Base-by-base conservation (phyloP, 2,888 invertebrate species). In the Pinctada fucata region DNA sequence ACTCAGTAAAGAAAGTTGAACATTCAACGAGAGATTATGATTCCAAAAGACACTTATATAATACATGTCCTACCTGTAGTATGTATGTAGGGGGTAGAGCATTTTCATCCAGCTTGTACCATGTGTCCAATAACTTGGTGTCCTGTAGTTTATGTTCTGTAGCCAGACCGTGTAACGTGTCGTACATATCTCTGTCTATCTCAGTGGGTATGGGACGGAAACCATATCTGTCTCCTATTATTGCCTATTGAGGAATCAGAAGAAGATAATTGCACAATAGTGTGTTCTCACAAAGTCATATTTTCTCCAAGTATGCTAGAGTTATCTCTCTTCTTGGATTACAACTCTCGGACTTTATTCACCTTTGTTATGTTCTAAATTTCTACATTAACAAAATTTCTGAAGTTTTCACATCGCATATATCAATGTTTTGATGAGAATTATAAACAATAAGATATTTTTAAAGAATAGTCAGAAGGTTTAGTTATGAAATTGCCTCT, bases 211-310 rank as follows among this genome's bases (percentile, higher is more conserved):
- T 86, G 3, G 91, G 90, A 47, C 89, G 86, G 79, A 88, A 90
- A 1, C 92, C 92, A 84, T 92, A 92, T 13, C 91, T 84, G 76
- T 91, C 83, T 8, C 91, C 91, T 48, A 91, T 82, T 31, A 86
- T 78, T 4, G 83, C 81, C 86, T 86, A 13, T 3, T 77, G 74
- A 52, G 13, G 48, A 71, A 16, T 72, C 0, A 52, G 5, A 72
- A 68, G 31, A 31, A 31, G n/a, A 0, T 31, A 31, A 31, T 31
- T 31, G 31, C 31, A 31, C 31, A 31, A 31, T 31, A 31, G 31
- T 31, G 31, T 31, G 31, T 31, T 31, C 31, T 31, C 31, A 31
- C 31, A 31, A 31, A 31, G 31, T 31, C 31, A 31, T 31, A 31
- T 31, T 31, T 31, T 31, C 31, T 31, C 31, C 31, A 31, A 31